phyloP scores from a whole-genome alignment of 2,113 vertebrate genomes.

The Urocitellus parryii region DNA sequence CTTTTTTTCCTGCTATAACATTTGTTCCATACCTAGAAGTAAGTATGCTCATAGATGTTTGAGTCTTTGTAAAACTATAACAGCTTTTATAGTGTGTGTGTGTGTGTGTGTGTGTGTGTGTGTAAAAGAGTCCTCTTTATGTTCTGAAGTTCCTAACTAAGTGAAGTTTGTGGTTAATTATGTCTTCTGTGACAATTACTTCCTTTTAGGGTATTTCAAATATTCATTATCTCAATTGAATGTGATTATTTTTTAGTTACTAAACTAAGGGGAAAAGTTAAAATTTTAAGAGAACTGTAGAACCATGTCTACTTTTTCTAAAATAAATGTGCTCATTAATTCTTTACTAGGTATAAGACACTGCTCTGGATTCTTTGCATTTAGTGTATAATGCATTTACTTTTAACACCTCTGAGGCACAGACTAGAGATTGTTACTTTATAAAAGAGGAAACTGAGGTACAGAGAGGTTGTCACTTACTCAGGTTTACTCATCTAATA shows the following conservation, averaged over 20 bases:
- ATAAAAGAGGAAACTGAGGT: not conserved
- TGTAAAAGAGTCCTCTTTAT: not conserved
- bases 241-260: slow-evolving; percentile 70
- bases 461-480: not conserved
- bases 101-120: too few species aligned
- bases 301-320: slow-evolving; percentile 31
- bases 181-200: slow-evolving; percentile 55
- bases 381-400: not conserved
- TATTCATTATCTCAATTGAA: slow-evolving; percentile 55
- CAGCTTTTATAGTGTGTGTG: slow-evolving; percentile 67
- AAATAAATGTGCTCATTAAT: not conserved
- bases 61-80: slow-evolving; percentile 59
- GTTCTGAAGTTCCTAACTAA: not conserved
- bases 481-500: not conserved
- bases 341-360: not conserved
- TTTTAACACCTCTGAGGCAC: not conserved
- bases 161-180: slow-evolving; percentile 37
- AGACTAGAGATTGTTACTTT: not conserved
- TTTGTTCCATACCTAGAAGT: not conserved
- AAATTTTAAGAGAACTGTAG: slow-evolving; percentile 47
- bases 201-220: slow-evolving; percentile 65
- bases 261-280: slow-evolving; percentile 57
- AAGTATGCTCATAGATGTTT: slow-evolving; percentile 34
- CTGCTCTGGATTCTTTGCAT: not conserved
- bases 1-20: not conserved